A percentile compares a stretch with the other conserved stretches of the same genome.
Evolutionary conservation across 2,797 vertebrate species (phyloP).

Genomic region (Xenops minutus): DNA sequence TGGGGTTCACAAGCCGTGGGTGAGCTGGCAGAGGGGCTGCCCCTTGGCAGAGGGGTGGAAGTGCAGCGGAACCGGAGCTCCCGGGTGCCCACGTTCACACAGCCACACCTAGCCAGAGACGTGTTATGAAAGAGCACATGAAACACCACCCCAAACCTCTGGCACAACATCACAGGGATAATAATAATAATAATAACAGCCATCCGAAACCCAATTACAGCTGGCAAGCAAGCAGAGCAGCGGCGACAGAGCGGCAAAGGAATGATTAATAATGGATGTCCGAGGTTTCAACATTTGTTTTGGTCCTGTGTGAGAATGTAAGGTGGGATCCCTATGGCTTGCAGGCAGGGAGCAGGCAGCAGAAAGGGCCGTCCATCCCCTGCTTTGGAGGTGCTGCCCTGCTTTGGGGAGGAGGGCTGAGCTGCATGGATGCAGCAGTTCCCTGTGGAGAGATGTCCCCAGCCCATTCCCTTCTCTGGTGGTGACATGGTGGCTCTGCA

Average conservation of each 20-base stretch:
- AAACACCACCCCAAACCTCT: conserved; percentile 23
- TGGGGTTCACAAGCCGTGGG: not conserved
- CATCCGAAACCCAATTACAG: conserved; percentile 17
- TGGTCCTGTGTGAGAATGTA: not conserved
- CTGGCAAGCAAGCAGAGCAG: not conserved
- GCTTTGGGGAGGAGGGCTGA: not conserved
- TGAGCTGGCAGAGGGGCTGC: not conserved
- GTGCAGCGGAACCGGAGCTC: not conserved
- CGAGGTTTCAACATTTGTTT: conserved; percentile 21
- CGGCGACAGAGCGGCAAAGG: not conserved
- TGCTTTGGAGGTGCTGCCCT: not conserved
- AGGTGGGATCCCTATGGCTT: not conserved
- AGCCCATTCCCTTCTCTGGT: not conserved
- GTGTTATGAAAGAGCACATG: not conserved
- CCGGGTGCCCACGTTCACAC: not conserved
- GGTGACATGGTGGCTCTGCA: not conserved
- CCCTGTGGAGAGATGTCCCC: not conserved
- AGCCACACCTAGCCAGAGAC: not conserved
- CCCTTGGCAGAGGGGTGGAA: not conserved
- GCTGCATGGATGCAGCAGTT: not conserved
- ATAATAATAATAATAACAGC: not conserved
- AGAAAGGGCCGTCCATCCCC: not conserved
- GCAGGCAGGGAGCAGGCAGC: not conserved
- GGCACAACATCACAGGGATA: conserved; percentile 51
- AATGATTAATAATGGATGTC: conserved; percentile 4